phyloP scores from a whole-genome alignment of 2,113 vertebrate genomes.

The Hippoglossus stenolepis region DNA sequence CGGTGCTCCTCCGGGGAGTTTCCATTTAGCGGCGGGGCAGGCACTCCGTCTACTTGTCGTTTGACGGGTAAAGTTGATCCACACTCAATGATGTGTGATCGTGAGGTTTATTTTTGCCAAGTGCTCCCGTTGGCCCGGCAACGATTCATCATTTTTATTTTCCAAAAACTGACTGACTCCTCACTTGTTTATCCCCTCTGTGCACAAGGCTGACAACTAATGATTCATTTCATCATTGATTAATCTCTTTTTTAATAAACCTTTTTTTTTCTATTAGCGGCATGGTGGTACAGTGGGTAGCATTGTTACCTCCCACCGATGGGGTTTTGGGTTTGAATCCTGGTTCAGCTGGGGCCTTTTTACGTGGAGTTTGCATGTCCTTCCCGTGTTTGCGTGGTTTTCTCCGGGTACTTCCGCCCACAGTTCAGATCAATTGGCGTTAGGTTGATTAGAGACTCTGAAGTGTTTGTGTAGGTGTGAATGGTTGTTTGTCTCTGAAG shows the following conservation, averaged over 20 bases:
- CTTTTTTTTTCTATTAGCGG: too few relatives aligned
- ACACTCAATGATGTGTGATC: constrained; percentile 64
- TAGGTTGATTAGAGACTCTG: too few relatives aligned
- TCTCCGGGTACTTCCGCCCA: too few relatives aligned
- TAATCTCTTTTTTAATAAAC: background rate
- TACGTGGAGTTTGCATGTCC: too few relatives aligned
- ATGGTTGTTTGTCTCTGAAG: too few relatives aligned
- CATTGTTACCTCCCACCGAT: too few relatives aligned
- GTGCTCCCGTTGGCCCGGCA: constrained; percentile 36
- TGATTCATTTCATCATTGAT: background rate
- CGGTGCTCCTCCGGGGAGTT: constrained; percentile 62
- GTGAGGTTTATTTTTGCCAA: constrained; percentile 39
- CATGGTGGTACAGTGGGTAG: too few relatives aligned
- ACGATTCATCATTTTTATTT: constrained; percentile 39
- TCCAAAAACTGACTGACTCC: background rate
- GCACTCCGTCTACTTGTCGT: constrained; percentile 49
- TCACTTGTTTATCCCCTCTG: background rate
- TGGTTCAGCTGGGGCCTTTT: too few relatives aligned
- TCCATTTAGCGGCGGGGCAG: constrained; percentile 51
- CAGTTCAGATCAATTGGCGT: too few relatives aligned
- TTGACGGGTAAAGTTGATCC: constrained; percentile 61
- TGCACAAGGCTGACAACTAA: background rate
- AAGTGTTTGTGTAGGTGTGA: too few relatives aligned
- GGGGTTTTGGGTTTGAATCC: too few relatives aligned
- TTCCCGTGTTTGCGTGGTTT: too few relatives aligned